Base-by-base conservation (phyloP, 1,140 invertebrate species). In the Eulimnadia texana region DNA sequence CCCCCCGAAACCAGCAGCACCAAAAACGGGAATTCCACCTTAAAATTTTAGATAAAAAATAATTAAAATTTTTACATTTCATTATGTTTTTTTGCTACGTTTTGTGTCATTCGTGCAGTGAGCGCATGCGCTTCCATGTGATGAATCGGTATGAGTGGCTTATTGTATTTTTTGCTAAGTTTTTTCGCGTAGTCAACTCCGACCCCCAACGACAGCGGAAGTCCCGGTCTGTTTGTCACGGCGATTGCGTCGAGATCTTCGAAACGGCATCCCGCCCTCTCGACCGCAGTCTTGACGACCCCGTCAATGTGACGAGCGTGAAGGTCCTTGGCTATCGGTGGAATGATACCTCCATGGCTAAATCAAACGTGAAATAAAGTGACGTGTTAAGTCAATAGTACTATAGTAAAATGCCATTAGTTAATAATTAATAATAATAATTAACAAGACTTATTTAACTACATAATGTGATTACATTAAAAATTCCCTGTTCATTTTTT, bases 91-190 rank as follows among this genome's bases (percentile, higher is more conserved):
- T 1, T 2, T 64, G 58, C 65, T 71, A 78, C 80, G 75, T 79
- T 73, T 62, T 82, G 66, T 1, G 76, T 70, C 79, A 96, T 84
- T 70, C 93, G 77, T 16, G 80, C 82, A 22, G 86, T 93, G 58
- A 98, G 72, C n/a, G 94, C 93, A 80, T 98, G 95, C 9, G 94
- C 94, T 80, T 98, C 85, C 94, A 98, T 98, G 67, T 98, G 95
- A 78, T 98, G 94, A 67, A 98, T 88, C 0, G 79, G 78, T 70
- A 98, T 91, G 64, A 98, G 76, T 3, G 91, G 90, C 73, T 92
- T 91, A 0, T 81, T 78, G 65, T 79, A 78, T 58, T 76, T 73
- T 64, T 77, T 76, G 24, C 83, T 81, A 24, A 98, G 69, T 69
- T 86, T 77, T 69, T 88, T 89, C 1, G 86, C 90, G 83, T 93